These are phyloP conservation scores for Pachyseris speciosa DNA, from an alignment of 64 coral and sea anemone species.

Conservation along the genomic window DNA sequence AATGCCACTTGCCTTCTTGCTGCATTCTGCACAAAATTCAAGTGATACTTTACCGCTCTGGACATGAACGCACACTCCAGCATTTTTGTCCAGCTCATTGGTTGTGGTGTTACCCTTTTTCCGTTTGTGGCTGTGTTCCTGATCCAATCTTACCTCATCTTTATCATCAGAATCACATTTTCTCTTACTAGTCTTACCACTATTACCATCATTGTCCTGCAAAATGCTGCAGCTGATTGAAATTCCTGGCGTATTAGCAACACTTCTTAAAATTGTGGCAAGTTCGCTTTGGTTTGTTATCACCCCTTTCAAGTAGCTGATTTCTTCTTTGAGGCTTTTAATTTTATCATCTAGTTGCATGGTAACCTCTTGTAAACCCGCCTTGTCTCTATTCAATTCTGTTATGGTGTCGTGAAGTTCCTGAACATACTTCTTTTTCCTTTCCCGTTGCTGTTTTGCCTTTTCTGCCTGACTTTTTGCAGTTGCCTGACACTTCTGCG, in stretches of 20 bases:
- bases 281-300: constrained; percentile 87
- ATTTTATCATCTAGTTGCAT: constrained; percentile 1
- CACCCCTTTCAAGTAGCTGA: constrained; percentile 87
- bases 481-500: not conserved
- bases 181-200: constrained; percentile 32
- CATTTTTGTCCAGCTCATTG: not conserved
- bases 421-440: constrained; percentile 79
- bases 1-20: constrained; percentile 66
- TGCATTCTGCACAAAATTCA: constrained; percentile 92
- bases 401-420: constrained; percentile 73
- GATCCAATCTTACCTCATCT: not conserved
- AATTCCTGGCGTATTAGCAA: constrained; percentile 65
- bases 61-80: constrained; percentile 91
- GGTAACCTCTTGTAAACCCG: constrained; percentile 1
- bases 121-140: constrained; percentile 11
- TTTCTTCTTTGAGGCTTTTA: constrained; percentile 53
- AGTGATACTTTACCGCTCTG: constrained; percentile 85
- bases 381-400: constrained; percentile 66
- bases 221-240: constrained; percentile 50
- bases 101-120: not conserved
- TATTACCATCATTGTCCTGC: constrained; percentile 3
- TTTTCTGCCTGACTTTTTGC: constrained; percentile 48
- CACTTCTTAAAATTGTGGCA: constrained; percentile 68
- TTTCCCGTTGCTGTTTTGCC: constrained; percentile 61
- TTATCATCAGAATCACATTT: not conserved